Evolutionary conservation across 1,140 invertebrate species (phyloP).

Genomic region (Bombus waltoni): DNA sequence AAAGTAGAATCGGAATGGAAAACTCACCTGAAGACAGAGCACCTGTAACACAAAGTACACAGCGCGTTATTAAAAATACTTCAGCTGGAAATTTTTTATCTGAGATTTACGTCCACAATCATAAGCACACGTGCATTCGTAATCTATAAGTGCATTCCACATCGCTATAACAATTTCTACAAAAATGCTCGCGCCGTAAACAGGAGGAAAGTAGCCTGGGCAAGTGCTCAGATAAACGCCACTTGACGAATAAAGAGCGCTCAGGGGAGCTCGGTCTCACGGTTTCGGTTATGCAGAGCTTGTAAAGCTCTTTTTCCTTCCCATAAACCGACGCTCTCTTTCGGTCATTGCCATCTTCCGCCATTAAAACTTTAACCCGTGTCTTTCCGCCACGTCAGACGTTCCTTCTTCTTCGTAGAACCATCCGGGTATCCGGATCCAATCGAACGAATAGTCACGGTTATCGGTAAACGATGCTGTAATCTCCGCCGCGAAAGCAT

Average conservation of each 20-base stretch:
- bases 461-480: slow-evolving; percentile 60
- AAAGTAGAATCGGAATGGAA: too few species aligned
- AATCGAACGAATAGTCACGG: slow-evolving; percentile 48
- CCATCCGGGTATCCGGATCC: slow-evolving; percentile 22
- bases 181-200: not conserved
- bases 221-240: slow-evolving; percentile 30
- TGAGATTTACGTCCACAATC: not conserved
- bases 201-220: not conserved
- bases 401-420: not conserved
- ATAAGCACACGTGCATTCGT: not conserved
- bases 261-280: slow-evolving; percentile 15
- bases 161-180: slow-evolving; percentile 5
- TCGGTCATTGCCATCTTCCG: slow-evolving; percentile 31
- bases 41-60: slow-evolving; percentile 9
- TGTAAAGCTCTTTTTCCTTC: slow-evolving; percentile 8
- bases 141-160: not conserved
- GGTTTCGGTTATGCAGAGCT: slow-evolving; percentile 43
- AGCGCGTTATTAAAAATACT: not conserved
- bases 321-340: slow-evolving; percentile 30
- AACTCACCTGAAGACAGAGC: slow-evolving; percentile 24
- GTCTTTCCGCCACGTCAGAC: slow-evolving; percentile 10
- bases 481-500: slow-evolving; percentile 46
- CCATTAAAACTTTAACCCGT: slow-evolving; percentile 43
- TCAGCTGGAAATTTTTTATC: not conserved
- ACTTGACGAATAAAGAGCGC: slow-evolving; percentile 30